Evolutionary conservation across 2,888 invertebrate genomes (phyloP), one percentile per base, ranked within the genome.

Genomic region (Zhengitettix transpicula): DNA sequence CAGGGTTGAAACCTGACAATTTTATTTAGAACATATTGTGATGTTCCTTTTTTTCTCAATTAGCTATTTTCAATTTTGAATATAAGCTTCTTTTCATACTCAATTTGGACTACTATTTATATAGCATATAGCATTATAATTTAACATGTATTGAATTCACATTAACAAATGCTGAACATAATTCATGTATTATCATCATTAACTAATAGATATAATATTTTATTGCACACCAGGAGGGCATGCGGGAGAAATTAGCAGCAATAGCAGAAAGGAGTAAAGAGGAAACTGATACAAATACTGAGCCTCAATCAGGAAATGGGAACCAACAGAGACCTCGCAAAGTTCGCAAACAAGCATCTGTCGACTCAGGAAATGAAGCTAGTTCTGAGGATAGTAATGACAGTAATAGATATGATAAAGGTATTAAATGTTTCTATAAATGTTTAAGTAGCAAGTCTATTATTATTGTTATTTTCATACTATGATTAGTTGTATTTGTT

Each of bases 381-480:
- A 92, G 92, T 67, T 93, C 92, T 0, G 93, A 94, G 71, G 93
- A 93, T 69, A 93, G 93, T 72, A 94, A 93, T 69, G 94, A 94
- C 68, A 90, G 90, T 70, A 87, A 88, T 71, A 83, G 85, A 61
- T 83, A 62, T 55, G 64, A 76, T 67, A 84, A 71, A 68, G 69
- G 69, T 66, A 57, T 47, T 28, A 28, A 28, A 28, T 5, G 28
- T 28, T 28, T 5, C 7, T 2, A 28, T 5, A 2, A 5, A 2
- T 28, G 28, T 28, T 28, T 5, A 28, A 28, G 47, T 47, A 47
- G 12, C 12, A 47, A 47, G 12, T 47, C 47, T 5, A 14, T 47
- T 14, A n/a, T 47, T 8, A 7, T n/a, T 47, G n/a, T 47, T 47
- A 28, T 7, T 28, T 28, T 28, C 28, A 28, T n/a, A n/a, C n/a